Base-by-base conservation (phyloP, 1,140 invertebrate species). In the Zaprionus ghesquierei region DNA sequence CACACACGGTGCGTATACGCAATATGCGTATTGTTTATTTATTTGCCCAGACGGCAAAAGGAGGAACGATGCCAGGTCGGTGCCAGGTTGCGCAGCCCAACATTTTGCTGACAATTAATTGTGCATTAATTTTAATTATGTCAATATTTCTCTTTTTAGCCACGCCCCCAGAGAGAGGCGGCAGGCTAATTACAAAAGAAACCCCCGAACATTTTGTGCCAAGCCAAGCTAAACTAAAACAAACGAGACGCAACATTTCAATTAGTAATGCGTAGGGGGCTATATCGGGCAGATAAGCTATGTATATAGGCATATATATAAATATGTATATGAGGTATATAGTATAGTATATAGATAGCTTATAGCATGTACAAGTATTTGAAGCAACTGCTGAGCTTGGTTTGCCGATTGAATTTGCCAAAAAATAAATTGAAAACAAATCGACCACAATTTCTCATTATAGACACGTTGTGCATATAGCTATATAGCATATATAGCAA, bases 121-220 rank as follows among this genome's bases (percentile, higher is more conserved):
- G 73, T 79, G 55, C 76, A 82, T 87, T 82, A 86, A 71, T 79
- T 82, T 77, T 77, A 89, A 89, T 89, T 89, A 79, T 61, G 31
- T 41, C 72, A 75, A 79, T 69, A 77, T 71, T 68, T 62, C 51
- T 66, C 59, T 10, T 49, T 44, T 22, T 58, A 50, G 10, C 41
- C 18, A 22, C 8, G 8, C 15, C 3, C 41, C 8, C 41, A 20
- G 38, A 41, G 38, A 44, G 18, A n/a, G 15, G 35, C 2, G 41
- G 41, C 41, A 8, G 41, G 69, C 69, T 76, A 77, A 77, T 80
- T 79, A 55, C 49, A 63, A 75, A 77, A 69, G 27, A 49, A 15
- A 27, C 15, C 8, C 29, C 61, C 22, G 33, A 25, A 33, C 29
- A 41, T 61, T 51, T 66, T 60, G 41, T 60, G 78, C 66, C 79